Conservation (phyloP, 1,140 invertebrate species). For the Zophobas atratus region DNA sequence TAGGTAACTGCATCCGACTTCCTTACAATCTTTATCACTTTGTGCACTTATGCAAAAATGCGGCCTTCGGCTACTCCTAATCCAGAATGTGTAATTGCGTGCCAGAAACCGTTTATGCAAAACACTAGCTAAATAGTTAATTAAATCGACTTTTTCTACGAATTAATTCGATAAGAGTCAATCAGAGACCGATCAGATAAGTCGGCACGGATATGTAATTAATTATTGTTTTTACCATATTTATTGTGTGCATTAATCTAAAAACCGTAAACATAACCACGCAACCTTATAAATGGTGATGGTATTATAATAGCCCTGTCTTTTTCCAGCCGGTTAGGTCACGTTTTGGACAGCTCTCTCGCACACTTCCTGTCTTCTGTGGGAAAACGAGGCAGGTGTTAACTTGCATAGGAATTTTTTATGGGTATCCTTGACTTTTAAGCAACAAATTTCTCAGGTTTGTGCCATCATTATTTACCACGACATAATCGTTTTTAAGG, state of each 20-base stretch:
- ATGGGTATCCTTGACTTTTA: constrained; percentile 49
- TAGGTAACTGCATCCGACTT: background rate
- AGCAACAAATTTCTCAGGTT: constrained; percentile 18
- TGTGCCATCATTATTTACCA: constrained; percentile 16
- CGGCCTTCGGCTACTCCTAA: background rate
- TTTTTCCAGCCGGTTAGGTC: constrained; percentile 19
- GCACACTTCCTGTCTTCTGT: constrained; percentile 50
- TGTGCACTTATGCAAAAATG: constrained; percentile 1
- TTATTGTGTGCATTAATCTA: constrained; percentile 36
- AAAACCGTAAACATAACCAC: constrained; percentile 23
- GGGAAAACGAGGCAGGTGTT: constrained; percentile 52
- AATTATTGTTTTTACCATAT: constrained; percentile 25
- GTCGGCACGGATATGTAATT: constrained; percentile 15
- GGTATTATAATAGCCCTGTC: constrained; percentile 30
- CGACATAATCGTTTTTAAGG: constrained; percentile 12
- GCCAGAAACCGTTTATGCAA: background rate
- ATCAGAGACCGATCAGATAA: background rate
- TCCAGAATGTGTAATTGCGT: background rate
- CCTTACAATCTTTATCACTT: background rate
- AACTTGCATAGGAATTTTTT: constrained; percentile 53
- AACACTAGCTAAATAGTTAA: constrained; percentile 1
- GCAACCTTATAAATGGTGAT: constrained; percentile 23
- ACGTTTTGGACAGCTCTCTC: constrained; percentile 34
- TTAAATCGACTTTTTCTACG: constrained; percentile 7
- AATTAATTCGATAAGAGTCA: background rate